These are phyloP conservation scores for Prionailurus bengalensis DNA, from an alignment of 2,113 vertebrate genomes.

Conservation along the genomic window DNA sequence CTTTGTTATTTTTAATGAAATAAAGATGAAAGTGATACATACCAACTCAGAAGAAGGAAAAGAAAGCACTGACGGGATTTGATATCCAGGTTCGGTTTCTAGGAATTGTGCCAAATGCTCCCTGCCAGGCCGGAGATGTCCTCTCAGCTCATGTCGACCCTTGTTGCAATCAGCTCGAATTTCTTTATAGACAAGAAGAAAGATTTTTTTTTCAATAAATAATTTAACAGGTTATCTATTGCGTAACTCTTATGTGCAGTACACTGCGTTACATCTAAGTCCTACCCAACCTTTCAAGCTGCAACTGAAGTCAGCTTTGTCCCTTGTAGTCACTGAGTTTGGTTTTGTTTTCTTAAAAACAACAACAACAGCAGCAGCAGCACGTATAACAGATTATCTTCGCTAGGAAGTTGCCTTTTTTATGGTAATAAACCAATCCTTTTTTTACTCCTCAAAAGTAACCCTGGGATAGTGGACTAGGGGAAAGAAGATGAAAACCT, in stretches of 20 bases:
- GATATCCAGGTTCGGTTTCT: neutral
- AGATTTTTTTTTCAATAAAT: conserved; percentile 37
- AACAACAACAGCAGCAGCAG: neutral
- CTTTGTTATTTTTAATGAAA: conserved; percentile 37
- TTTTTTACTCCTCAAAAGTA: neutral
- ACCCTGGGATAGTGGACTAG: neutral
- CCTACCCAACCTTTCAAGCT: neutral
- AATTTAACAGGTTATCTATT: neutral
- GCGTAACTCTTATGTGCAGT: neutral
- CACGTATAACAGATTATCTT: neutral
- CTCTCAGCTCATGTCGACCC: neutral
- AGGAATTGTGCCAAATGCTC: neutral
- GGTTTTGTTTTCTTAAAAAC: conserved; percentile 35
- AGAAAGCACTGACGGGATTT: neutral
- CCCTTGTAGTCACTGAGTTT: neutral
- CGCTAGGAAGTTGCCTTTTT: neutral
- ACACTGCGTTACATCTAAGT: neutral
- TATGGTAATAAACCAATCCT: neutral
- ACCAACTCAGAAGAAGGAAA: neutral
- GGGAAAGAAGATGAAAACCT: neutral
- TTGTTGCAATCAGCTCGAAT: neutral
- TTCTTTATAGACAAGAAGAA: neutral
- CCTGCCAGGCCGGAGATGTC: neutral
- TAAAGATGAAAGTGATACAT: neutral
- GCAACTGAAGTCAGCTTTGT: neutral